Base-by-base conservation (phyloP, 2,797 vertebrate genomes). In the Sebastiscus tertius region DNA sequence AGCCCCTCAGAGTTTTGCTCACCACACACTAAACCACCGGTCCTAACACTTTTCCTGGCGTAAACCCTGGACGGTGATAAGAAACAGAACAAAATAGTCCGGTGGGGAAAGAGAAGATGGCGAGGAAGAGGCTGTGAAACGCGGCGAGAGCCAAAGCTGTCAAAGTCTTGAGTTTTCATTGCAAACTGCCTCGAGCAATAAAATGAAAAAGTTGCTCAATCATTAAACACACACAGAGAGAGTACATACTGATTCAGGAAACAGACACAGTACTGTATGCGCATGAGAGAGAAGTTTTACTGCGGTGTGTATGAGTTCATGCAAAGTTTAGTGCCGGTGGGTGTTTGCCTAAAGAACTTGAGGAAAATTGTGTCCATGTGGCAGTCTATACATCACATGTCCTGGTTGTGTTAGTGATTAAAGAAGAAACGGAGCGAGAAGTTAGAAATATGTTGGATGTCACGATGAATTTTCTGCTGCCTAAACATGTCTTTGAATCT, bases 171-270 rank as follows among this genome's bases (percentile, higher is more conserved):
- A 88, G 75, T 71, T 84, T 86, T 82, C 78, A 71, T 60, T 86
- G 83, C 79, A 85, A 91, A 88, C 63, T 39, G 65, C 88, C 89
- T 83, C 0, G 54, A 89, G 81, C 85, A 86, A 82, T 73, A 81
- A 87, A 88, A 87, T 29, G 12, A 86, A 93, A 39, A 89, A 75
- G 79, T 87, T 77, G 81, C 80, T 92, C 88, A 80, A 91, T 90
- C 82, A 84, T 90, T 63, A 33, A 65, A 60, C 67, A 34, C 59
- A 60, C 34, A 26, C 9, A 79, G 12, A 63, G 39, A 76, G 18
- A 65, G 39, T 10, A 39, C 34, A 75, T 69, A 11, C 46, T 27
- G 52, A 68, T 9, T 24, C 10, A 61, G 39, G 42, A 82, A 59
- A 71, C 75, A 77, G 64, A 64, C 56, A n/a, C 59, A 22, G 59